These are phyloP conservation scores for Pterocles orientalis DNA, from an alignment of 2,113 vertebrate species.

Conservation along the genomic window DNA sequence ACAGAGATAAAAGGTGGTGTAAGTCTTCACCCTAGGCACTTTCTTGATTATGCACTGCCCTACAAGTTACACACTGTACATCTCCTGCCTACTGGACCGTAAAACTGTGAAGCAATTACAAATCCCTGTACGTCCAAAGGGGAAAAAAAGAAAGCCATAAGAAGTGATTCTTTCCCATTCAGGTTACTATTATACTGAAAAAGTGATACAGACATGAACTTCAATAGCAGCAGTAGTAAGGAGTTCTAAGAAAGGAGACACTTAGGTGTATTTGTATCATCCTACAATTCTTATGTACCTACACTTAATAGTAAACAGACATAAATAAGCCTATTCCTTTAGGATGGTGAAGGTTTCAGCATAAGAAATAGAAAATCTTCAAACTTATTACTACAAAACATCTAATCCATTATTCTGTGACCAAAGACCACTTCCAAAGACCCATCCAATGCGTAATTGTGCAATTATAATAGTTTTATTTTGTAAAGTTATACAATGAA, in stretches of 20 bases:
- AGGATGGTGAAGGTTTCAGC: neutral
- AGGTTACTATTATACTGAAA: neutral
- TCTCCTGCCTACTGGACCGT: neutral
- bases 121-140: neutral
- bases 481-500: neutral
- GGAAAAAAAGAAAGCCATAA: rapidly evolving
- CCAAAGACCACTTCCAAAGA: neutral
- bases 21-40: neutral
- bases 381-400: neutral
- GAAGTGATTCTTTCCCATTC: neutral
- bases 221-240: neutral
- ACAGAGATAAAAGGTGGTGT: neutral
- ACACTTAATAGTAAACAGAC: neutral
- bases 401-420: neutral
- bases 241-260: neutral
- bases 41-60: rapidly evolving
- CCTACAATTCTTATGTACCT: neutral
- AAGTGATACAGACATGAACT: neutral
- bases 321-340: neutral
- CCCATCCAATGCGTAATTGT: neutral
- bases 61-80: no score
- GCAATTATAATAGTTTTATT: neutral
- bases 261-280: neutral
- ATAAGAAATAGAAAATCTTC: neutral
- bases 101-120: neutral